Base-by-base conservation (phyloP, 1,140 invertebrate genomes). In the Drosophila lacertosa region DNA sequence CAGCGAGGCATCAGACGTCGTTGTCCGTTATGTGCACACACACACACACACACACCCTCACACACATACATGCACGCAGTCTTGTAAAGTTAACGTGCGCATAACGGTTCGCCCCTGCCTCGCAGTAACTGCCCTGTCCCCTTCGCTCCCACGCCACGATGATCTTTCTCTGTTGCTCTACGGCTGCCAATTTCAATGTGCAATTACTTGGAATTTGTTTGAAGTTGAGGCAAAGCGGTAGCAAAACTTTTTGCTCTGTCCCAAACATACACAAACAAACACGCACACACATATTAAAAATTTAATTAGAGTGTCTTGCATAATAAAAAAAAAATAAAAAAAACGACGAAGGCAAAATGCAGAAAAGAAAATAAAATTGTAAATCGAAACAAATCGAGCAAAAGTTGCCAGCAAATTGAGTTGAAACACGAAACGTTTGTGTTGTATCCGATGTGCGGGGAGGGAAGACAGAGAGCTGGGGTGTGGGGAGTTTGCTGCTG, bases 151-250 rank as follows among this genome's bases (percentile, higher is more conserved):
- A 40, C 47, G 47, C 35, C 5, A 29, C 16, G 33, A 11, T 3
- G 7, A 29, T 3, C 9, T 45, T 18, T 33, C 40, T 42, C n/a
- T n/a, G n/a, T n/a, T 4, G 47, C 24, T 6, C 29, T 26, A 32
- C 18, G 29, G 15, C 26, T 44, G 62, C 60, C 80, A 79, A 79
- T 72, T 84, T 84, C 76, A 76, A 80, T 73, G 76, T 76, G 80
- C 80, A 84, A 84, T 86, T 84, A 86, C 80, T 84, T 80, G 76
- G 67, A 84, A 86, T 86, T 84, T 84, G 81, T 80, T 84, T 86
- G 80, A 76, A 86, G 76, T 78, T 80, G 69, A 39, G 26, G 33
- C 33, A 65, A 65, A 63, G 53, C 48, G 47, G 69, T 51, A 39
- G 62, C 55, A 79, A 75, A 83, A 82, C 42, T 83, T 72, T 83